Percentiles rank a stretch among this genome's conserved stretches.
Conservation (phyloP, 2,797 vertebrate species). For the Ptychobarbus kaznakovi region DNA sequence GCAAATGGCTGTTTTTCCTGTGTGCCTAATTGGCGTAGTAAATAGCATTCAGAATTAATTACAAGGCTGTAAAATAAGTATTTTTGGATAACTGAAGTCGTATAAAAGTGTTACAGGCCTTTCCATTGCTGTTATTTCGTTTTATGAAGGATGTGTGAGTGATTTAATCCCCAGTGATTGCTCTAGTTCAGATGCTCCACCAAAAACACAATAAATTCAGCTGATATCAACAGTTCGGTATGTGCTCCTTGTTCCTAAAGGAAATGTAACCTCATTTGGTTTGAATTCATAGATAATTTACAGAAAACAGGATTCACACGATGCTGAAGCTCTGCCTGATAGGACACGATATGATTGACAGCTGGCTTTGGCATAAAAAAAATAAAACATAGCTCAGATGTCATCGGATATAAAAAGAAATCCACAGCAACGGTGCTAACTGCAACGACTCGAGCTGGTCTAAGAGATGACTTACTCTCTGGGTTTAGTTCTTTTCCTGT, state of each 20-base stretch:
- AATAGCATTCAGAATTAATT: constrained; percentile 70
- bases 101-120: constrained; percentile 70
- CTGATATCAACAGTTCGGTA: constrained; percentile 56
- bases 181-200: constrained; percentile 37
- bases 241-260: constrained; percentile 49
- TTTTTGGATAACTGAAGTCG: constrained; percentile 73
- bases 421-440: constrained; percentile 38
- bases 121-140: constrained; percentile 74
- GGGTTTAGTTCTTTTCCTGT: constrained; percentile 44
- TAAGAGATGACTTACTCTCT: constrained; percentile 36
- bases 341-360: constrained; percentile 24
- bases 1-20: constrained; percentile 54
- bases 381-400: constrained; percentile 11
- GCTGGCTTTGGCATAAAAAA: constrained; percentile 11
- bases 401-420: not conserved
- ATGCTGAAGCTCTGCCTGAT: constrained; percentile 23
- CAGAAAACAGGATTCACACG: constrained; percentile 27
- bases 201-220: constrained; percentile 52
- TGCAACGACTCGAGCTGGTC: constrained; percentile 12
- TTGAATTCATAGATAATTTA: constrained; percentile 47
- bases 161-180: constrained; percentile 73
- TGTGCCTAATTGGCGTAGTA: constrained; percentile 63
- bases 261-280: constrained; percentile 50
- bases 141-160: constrained; percentile 62
- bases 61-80: constrained; percentile 67